A percentile compares a stretch with the other conserved stretches of the same genome.
Evolutionary conservation across 2,888 invertebrate species (phyloP).

Genomic region (Rugalucina vietnamica): DNA sequence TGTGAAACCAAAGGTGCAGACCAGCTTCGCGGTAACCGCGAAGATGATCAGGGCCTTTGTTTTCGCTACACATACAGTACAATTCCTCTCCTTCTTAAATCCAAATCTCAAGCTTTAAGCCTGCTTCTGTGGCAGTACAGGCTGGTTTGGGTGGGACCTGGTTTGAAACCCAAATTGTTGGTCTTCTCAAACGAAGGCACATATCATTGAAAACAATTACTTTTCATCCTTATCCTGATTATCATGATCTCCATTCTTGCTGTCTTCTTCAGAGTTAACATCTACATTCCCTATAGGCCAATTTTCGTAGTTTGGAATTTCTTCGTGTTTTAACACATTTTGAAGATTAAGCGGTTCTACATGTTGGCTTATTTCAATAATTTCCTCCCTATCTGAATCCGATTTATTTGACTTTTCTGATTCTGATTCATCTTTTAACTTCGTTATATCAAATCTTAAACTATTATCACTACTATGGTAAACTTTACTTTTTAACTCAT

Average conservation of each 20-base stretch:
- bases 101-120: too few relatives aligned
- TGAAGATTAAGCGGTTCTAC: neutral
- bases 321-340: neutral
- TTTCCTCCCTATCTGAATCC: neutral
- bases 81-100: too few relatives aligned
- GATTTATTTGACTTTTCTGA: neutral
- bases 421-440: neutral
- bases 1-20: too few relatives aligned
- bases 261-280: neutral
- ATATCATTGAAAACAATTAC: neutral
- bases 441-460: neutral
- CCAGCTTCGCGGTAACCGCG: too few relatives aligned
- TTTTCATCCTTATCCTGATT: neutral
- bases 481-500: neutral
- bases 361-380: neutral
- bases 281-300: neutral
- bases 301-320: neutral
- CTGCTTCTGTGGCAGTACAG: too few relatives aligned
- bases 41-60: too few relatives aligned
- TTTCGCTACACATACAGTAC: too few relatives aligned
- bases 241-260: neutral
- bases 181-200: neutral
- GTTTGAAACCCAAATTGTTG: neutral
- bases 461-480: neutral
- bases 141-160: neutral